These are phyloP conservation scores for Leptopilina clavipes DNA, from an alignment of 1,140 invertebrate species.

Conservation along the genomic window DNA sequence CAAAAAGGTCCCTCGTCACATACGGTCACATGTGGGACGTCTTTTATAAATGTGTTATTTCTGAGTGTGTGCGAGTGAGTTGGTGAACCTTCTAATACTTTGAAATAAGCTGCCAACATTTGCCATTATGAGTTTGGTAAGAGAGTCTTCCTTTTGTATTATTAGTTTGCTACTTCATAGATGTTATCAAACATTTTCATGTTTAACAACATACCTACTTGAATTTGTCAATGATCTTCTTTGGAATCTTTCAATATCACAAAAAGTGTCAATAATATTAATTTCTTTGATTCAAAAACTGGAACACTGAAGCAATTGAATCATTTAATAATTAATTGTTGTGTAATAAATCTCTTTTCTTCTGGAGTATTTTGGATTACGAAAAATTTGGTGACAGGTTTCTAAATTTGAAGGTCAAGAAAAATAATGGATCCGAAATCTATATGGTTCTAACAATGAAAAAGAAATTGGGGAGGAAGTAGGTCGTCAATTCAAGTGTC, in stretches of 20 bases:
- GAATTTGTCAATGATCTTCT: too few relatives aligned
- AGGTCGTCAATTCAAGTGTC: slow-evolving; percentile 63
- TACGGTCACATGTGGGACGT: slow-evolving; percentile 42
- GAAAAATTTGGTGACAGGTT: slow-evolving; percentile 20
- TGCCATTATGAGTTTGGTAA: not conserved
- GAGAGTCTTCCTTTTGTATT: too few relatives aligned
- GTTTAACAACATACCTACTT: too few relatives aligned
- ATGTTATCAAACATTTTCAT: too few relatives aligned
- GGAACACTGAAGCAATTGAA: too few relatives aligned
- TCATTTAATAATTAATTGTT: too few relatives aligned
- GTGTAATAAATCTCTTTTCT: not conserved
- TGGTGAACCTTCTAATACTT: not conserved
- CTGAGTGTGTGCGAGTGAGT: slow-evolving; percentile 10
- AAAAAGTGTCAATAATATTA: too few relatives aligned
- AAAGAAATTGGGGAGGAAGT: slow-evolving; percentile 51
- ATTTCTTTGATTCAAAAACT: too few relatives aligned
- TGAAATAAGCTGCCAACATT: not conserved
- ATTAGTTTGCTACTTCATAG: too few relatives aligned
- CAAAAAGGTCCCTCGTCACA: slow-evolving; percentile 45
- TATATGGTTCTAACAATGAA: slow-evolving; percentile 13
- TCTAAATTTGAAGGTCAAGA: slow-evolving; percentile 10
- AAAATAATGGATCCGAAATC: slow-evolving; percentile 11
- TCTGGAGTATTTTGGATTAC: not conserved
- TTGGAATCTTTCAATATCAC: too few relatives aligned
- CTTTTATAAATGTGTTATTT: slow-evolving; percentile 36